Evolutionary conservation across 2,797 vertebrate species (phyloP).

Genomic region (Sparidentex hasta): DNA sequence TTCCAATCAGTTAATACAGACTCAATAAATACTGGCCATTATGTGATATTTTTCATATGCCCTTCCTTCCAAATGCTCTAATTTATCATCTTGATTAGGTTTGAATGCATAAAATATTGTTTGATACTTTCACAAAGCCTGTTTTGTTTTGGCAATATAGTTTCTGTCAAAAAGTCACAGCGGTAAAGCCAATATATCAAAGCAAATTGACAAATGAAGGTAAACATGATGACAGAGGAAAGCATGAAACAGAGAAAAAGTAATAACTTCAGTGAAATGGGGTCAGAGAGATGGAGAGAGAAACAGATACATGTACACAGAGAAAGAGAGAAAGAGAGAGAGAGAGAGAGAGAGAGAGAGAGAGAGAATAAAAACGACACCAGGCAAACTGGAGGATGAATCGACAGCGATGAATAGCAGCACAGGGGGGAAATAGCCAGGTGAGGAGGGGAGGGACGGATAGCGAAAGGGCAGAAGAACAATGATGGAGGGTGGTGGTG

Average conservation of each 20-base stretch:
- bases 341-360: not conserved
- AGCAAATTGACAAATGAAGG: conserved; percentile 58
- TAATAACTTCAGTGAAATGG: conserved; percentile 64
- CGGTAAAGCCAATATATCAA: conserved; percentile 46
- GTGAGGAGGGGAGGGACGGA: conserved; percentile 55
- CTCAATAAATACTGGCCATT: not conserved
- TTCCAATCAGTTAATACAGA: not conserved
- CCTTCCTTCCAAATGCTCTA: not conserved
- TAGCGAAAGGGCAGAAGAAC: conserved; percentile 34
- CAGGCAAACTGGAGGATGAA: conserved; percentile 57
- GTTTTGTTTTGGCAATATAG: conserved; percentile 45
- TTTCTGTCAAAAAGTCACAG: conserved; percentile 53
- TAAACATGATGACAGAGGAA: conserved; percentile 49
- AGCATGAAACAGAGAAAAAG: conserved; percentile 59
- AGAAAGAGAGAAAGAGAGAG: not conserved
- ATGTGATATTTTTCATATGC: not conserved
- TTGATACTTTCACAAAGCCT: conserved; percentile 16
- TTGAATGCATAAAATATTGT: conserved; percentile 20
- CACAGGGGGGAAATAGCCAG: conserved; percentile 41
- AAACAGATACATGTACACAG: conserved; percentile 23
- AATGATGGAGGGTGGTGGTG: conserved; percentile 51
- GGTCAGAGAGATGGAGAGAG: conserved; percentile 63
- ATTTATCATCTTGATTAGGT: conserved; percentile 2
- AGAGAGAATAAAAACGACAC: conserved; percentile 30
- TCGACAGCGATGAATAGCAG: conserved; percentile 56